Conservation (phyloP, 2,888 invertebrate species). For the Hirtodrosophila trivittata region DNA sequence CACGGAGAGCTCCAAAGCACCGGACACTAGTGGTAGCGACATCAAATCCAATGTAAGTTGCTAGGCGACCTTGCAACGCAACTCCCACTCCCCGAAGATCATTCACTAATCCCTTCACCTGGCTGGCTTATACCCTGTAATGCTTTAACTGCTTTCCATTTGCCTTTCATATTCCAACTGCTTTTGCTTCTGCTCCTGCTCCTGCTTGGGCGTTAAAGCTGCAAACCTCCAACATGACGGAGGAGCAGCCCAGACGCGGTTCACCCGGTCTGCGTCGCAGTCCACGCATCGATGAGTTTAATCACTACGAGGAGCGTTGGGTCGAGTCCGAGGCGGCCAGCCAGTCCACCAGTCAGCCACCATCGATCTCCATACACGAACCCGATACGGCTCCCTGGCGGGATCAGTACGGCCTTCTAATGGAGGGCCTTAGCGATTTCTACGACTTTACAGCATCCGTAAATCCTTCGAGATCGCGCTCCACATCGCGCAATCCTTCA, state of each 20-base stretch:
- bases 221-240: conserved; percentile 70
- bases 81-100: conserved; percentile 11
- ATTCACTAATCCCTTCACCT: not conserved
- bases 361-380: conserved; percentile 58
- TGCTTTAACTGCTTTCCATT: conserved; percentile 68
- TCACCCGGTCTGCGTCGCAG: conserved; percentile 80
- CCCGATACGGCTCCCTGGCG: conserved; percentile 80
- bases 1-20: conserved; percentile 40
- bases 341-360: conserved; percentile 22
- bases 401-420: conserved; percentile 74
- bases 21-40: conserved; percentile 61
- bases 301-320: conserved; percentile 80
- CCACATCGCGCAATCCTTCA: conserved; percentile 71
- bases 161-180: conserved; percentile 64
- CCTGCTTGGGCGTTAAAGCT: conserved; percentile 57
- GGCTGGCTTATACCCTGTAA: conserved; percentile 24
- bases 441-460: conserved; percentile 82
- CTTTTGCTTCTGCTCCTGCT: conserved; percentile 43
- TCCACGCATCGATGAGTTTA: conserved; percentile 81
- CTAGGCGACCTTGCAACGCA: conserved; percentile 18
- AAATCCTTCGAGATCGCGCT: conserved; percentile 81
- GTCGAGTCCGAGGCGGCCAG: conserved; percentile 43
- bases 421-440: conserved; percentile 83
- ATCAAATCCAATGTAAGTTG: conserved; percentile 80
- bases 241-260: conserved; percentile 57